phyloP scores from a whole-genome alignment of 64 coral and sea anemone genomes.

The Trachythela sp. region DNA sequence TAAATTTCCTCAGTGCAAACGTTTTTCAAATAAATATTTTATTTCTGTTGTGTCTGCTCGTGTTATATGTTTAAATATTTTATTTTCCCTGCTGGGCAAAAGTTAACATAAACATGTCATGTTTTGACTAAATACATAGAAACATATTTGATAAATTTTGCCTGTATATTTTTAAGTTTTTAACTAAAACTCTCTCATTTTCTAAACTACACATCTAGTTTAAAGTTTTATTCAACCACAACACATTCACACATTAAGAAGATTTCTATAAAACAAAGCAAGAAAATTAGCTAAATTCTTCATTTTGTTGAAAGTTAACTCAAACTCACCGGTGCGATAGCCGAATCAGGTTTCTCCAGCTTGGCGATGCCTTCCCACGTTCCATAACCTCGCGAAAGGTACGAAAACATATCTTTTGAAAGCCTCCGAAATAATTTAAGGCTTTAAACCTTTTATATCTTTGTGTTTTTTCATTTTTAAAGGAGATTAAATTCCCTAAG shows the following conservation, averaged over 20 bases:
- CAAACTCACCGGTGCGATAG: not conserved
- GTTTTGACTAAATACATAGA: not conserved
- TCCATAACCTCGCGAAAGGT: not conserved
- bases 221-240: not conserved
- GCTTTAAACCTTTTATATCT: not conserved
- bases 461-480: not conserved
- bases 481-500: not conserved
- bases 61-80: not conserved
- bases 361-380: not conserved
- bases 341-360: constrained; percentile 11
- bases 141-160: not conserved
- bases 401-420: not conserved
- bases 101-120: not conserved
- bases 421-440: not conserved
- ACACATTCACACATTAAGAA: not conserved
- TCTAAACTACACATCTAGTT: no score
- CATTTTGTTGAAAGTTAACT: no score
- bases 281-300: no score
- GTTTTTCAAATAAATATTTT: not conserved
- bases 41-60: not conserved
- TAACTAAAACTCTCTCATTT: not conserved
- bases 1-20: no score
- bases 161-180: not conserved
- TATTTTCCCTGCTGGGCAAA: not conserved
- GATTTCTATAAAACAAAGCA: no score